Conservation (phyloP, 2,113 vertebrate genomes). For the Scatophagus argus region DNA sequence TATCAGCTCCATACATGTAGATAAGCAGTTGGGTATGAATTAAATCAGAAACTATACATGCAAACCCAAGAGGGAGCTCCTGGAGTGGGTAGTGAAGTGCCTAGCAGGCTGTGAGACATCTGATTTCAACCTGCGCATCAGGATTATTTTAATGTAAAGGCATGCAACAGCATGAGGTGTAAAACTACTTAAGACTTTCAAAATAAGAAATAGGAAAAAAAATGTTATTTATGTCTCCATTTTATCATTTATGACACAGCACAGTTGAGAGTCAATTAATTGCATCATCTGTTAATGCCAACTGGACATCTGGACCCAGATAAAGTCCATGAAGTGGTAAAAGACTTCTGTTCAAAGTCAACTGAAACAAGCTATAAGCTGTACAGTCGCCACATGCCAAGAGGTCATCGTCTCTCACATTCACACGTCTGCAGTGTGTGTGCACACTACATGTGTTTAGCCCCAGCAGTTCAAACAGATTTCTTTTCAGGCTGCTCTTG, state of each 20-base stretch:
- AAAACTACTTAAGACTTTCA: not conserved
- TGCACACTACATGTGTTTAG: conserved; percentile 26
- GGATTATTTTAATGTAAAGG: conserved; percentile 7
- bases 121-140: not conserved
- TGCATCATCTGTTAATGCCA: not conserved
- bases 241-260: conserved; percentile 6
- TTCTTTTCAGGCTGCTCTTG: conserved; percentile 45
- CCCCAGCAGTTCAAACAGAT: conserved; percentile 29
- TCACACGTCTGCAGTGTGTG: not conserved
- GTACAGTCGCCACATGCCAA: not conserved
- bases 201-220: not conserved
- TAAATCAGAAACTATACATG: not conserved
- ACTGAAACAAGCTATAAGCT: not conserved
- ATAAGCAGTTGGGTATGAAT: conserved; percentile 14
- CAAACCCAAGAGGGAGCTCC: not conserved
- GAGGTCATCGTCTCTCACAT: conserved; percentile 8
- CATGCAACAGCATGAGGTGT: not conserved
- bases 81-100: not conserved
- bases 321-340: not conserved
- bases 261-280: conserved; percentile 1
- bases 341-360: not conserved
- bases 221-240: too few species aligned
- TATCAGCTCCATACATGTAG: conserved; percentile 7
- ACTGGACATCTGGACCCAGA: not conserved
- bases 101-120: not conserved